These are phyloP conservation scores for Hydrotaea diabolus DNA, from an alignment of 2,888 invertebrate species.

Conservation along the genomic window DNA sequence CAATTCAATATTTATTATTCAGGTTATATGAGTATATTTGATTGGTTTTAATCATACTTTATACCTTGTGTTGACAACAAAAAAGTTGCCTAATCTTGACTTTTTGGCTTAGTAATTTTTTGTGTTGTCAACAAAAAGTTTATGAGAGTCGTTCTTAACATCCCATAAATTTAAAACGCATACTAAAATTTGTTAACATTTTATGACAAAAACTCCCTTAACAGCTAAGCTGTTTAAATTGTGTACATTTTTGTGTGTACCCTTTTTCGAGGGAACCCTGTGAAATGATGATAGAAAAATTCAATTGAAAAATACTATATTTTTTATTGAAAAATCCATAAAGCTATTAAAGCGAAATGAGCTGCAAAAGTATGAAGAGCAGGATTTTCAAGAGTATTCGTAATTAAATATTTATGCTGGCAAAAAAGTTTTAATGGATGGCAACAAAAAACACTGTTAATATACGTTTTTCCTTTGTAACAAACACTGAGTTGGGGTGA, in stretches of 20 bases:
- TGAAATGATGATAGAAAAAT: background rate
- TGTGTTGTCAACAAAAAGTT: slow-evolving; percentile 1
- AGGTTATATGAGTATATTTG: no score
- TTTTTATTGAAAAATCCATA: background rate
- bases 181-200: background rate
- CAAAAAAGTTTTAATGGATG: background rate
- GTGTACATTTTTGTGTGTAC: background rate
- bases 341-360: background rate
- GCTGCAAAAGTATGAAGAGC: no score
- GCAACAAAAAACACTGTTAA: background rate
- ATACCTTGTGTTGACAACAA: background rate
- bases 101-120: background rate
- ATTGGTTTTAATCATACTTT: no score
- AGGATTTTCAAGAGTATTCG: background rate
- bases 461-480: background rate
- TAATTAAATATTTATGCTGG: background rate
- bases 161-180: background rate
- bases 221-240: background rate
- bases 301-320: background rate
- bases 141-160: background rate
- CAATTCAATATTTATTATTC: no score
- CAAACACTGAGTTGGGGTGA: background rate
- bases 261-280: background rate
- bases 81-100: background rate
- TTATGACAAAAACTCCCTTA: background rate